Conservation (phyloP, 2,113 vertebrate genomes). For the Chitala chitala region DNA sequence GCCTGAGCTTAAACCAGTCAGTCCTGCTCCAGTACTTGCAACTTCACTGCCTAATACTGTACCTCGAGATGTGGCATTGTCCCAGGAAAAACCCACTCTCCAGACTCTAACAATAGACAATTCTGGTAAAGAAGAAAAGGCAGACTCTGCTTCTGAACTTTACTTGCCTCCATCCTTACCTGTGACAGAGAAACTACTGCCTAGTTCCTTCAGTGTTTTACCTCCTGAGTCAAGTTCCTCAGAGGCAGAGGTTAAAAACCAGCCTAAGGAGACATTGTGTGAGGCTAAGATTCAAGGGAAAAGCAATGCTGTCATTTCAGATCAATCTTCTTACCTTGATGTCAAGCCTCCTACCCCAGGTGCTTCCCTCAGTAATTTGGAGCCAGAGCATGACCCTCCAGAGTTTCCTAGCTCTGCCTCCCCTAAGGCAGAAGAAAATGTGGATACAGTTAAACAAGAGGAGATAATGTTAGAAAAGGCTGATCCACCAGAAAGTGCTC, state of each 20-base stretch:
- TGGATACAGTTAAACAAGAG: conserved; percentile 57
- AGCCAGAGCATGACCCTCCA: conserved; percentile 53
- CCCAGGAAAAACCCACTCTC: conserved; percentile 51
- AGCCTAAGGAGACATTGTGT: conserved; percentile 48
- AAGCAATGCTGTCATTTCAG: conserved; percentile 45
- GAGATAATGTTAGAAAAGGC: conserved; percentile 48
- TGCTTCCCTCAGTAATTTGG: conserved; percentile 54
- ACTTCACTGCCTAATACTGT: conserved; percentile 30
- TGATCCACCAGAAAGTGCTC: conserved; percentile 41
- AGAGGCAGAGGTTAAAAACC: conserved; percentile 46
- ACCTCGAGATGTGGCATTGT: conserved; percentile 49
- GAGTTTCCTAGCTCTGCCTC: conserved; percentile 46
- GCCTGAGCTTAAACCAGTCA: conserved; percentile 38
- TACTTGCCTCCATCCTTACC: conserved; percentile 44
- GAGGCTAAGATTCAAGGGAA: conserved; percentile 45
- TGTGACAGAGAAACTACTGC: conserved; percentile 46
- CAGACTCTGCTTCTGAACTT: conserved; percentile 34
- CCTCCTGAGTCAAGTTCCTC: conserved; percentile 21
- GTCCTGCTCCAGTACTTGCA: conserved; percentile 37
- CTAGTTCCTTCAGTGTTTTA: conserved; percentile 37
- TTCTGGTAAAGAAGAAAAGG: conserved; percentile 55
- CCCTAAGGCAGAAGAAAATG: conserved; percentile 55
- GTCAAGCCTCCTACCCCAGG: conserved; percentile 76
- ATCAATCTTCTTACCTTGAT: conserved; percentile 60
- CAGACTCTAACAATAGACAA: conserved; percentile 51